Conservation (phyloP, 1,140 invertebrate species). For the Portunus trituberculatus region DNA sequence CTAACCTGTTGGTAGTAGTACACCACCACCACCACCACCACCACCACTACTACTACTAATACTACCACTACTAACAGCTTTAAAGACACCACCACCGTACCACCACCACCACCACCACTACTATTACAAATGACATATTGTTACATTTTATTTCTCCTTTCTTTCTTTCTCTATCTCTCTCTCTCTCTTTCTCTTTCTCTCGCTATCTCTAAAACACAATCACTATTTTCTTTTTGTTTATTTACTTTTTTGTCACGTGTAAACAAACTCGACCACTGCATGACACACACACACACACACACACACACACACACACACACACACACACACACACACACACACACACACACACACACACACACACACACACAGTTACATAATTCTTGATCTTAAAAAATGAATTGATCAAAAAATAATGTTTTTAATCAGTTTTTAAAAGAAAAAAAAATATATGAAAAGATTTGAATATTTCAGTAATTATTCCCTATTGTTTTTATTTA, state of each 20-base stretch:
- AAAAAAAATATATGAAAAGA: too few relatives aligned
- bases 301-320: background rate
- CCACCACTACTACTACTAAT: too few relatives aligned
- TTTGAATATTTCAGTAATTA: too few relatives aligned
- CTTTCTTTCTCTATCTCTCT: background rate
- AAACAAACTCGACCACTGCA: too few relatives aligned
- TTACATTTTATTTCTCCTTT: background rate
- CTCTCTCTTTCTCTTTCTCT: background rate
- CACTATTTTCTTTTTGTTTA: background rate
- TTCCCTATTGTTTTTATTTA: too few relatives aligned
- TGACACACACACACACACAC: conserved; percentile 34
- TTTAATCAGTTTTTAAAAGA: too few relatives aligned
- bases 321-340: conserved; percentile 4
- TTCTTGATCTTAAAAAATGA: background rate
- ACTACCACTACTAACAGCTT: too few relatives aligned
- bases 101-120: background rate
- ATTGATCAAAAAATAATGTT: too few relatives aligned
- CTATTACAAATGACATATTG: background rate
- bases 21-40: too few relatives aligned
- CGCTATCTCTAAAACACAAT: background rate
- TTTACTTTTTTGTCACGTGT: background rate
- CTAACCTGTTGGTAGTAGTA: too few relatives aligned
- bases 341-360: background rate
- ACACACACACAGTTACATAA: background rate
- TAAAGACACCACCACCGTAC: background rate